These are phyloP conservation scores for Atherinosoma microstoma DNA, from an alignment of 2,797 vertebrate genomes.

Conservation along the genomic window DNA sequence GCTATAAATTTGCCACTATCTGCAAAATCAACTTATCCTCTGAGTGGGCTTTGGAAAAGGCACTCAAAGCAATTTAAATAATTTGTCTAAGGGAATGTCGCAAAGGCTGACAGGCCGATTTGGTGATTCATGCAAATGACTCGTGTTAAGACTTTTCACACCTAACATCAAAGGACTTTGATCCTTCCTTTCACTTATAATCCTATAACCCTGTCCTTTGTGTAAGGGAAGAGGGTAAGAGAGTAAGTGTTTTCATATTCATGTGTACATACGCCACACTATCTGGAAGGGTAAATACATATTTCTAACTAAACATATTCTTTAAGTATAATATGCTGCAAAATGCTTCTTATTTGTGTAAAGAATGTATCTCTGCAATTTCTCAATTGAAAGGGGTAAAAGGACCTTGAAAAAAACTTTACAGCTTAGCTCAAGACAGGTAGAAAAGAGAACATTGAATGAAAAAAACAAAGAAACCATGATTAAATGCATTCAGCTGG, in stretches of 20 bases:
- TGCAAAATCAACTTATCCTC: constrained; percentile 42
- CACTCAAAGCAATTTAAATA: constrained; percentile 47
- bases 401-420: too few relatives aligned
- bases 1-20: constrained; percentile 29
- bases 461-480: too few relatives aligned
- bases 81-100: constrained; percentile 46
- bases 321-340: too few relatives aligned
- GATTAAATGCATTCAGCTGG: too few relatives aligned
- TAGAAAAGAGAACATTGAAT: too few relatives aligned
- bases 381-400: too few relatives aligned
- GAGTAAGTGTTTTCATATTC: constrained; percentile 19
- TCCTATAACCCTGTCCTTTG: constrained; percentile 50
- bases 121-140: constrained; percentile 54
- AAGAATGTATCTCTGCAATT: not conserved
- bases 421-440: too few relatives aligned
- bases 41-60: constrained; percentile 40
- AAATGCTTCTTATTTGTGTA: not conserved
- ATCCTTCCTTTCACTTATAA: constrained; percentile 55
- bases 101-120: constrained; percentile 53
- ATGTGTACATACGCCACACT: not conserved
- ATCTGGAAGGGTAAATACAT: not conserved
- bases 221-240: constrained; percentile 23
- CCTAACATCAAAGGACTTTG: constrained; percentile 47
- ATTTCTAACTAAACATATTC: not conserved
- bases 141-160: constrained; percentile 44